A percentile compares a stretch with the other conserved stretches of the same genome.
phyloP scores from a whole-genome alignment of 2,113 vertebrate genomes.

The Pollimyrus isidori region DNA sequence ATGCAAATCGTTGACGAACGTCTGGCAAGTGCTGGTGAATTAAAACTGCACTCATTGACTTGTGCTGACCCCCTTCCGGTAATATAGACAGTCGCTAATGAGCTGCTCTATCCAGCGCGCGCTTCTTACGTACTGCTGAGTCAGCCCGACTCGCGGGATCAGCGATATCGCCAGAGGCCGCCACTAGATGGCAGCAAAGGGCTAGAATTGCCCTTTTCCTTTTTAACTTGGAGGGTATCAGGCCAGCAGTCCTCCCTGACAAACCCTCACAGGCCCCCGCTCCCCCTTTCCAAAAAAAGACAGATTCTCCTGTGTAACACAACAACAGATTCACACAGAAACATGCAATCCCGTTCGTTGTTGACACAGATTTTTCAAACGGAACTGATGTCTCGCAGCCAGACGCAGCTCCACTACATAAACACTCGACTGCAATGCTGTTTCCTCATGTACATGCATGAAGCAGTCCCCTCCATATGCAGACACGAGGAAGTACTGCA shows the following conservation, averaged over 20 bases:
- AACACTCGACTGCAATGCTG: background rate
- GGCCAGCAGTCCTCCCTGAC: background rate
- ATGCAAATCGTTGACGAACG: slow-evolving; percentile 28
- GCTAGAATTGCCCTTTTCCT: slow-evolving; percentile 32
- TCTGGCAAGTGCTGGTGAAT: slow-evolving; percentile 33
- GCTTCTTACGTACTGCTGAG: background rate
- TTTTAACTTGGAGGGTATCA: background rate
- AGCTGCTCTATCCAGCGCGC: slow-evolving; percentile 34
- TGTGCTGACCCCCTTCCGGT: slow-evolving; percentile 32
- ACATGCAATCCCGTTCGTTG: background rate
- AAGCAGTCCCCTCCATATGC: background rate
- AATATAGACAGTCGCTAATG: slow-evolving; percentile 41
- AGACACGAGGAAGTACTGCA: background rate
- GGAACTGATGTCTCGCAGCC: background rate
- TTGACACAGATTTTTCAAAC: background rate
- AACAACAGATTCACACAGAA: slow-evolving; percentile 1
- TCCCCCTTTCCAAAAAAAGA: background rate
- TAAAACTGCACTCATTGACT: slow-evolving; percentile 34
- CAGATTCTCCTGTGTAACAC: background rate
- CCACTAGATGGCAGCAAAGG: slow-evolving; percentile 60
- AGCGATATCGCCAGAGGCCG: background rate
- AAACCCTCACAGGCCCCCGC: background rate
- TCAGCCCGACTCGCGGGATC: background rate
- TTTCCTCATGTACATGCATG: background rate
- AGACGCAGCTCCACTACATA: background rate